phyloP scores from a whole-genome alignment of 2,797 vertebrate genomes.

The Tachyglossus aculeatus region DNA sequence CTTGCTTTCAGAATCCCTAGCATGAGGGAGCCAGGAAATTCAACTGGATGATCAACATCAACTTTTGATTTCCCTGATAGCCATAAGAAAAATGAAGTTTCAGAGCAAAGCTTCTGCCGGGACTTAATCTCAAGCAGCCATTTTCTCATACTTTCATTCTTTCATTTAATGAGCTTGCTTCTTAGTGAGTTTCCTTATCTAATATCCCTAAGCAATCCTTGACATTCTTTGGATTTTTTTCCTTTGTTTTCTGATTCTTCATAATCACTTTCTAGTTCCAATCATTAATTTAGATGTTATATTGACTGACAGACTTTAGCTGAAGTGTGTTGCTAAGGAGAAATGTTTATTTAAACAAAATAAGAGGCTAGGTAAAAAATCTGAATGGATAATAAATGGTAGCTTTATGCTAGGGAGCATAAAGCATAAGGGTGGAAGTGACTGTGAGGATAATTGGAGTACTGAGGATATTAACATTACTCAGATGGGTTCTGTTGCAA shows the following conservation, averaged over 20 bases:
- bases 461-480: conserved; percentile 15
- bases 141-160: conserved; percentile 39
- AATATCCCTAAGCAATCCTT: conserved; percentile 49
- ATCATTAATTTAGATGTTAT: conserved; percentile 57
- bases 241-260: conserved; percentile 55
- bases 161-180: conserved; percentile 56
- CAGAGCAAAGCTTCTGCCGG: too few species aligned
- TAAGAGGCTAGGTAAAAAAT: conserved; percentile 43
- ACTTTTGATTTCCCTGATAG: conserved; percentile 11
- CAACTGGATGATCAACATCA: neutral
- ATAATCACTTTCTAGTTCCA: conserved; percentile 45
- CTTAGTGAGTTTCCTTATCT: conserved; percentile 54
- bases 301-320: conserved; percentile 54
- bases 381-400: conserved; percentile 27
- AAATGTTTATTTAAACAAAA: conserved; percentile 46
- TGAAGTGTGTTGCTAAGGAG: conserved; percentile 48
- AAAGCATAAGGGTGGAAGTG: neutral
- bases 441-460: conserved; percentile 11
- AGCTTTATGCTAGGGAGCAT: conserved; percentile 30
- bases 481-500: conserved; percentile 22
- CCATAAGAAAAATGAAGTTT: conserved; percentile 10
- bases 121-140: too few species aligned
- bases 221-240: conserved; percentile 53
- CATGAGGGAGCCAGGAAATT: neutral
- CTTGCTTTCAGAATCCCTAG: conserved; percentile 1